Evolutionary conservation across 2,113 vertebrate species (phyloP).

Genomic region (Oplegnathus fasciatus): DNA sequence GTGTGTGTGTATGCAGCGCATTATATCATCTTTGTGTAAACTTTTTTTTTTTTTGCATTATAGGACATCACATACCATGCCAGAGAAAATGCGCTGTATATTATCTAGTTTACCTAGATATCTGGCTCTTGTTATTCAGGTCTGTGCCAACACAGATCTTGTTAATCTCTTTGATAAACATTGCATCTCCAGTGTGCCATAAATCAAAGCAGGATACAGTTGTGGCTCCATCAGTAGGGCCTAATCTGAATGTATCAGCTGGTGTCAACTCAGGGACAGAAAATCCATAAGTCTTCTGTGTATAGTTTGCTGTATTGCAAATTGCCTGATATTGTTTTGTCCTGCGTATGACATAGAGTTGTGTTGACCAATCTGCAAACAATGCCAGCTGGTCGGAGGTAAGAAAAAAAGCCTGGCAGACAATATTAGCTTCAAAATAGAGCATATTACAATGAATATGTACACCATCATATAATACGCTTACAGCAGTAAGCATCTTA

Average conservation of each 20-base stretch:
- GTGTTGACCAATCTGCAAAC: constrained; percentile 48
- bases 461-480: constrained; percentile 9
- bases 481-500: constrained; percentile 23
- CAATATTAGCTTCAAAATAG: constrained; percentile 33
- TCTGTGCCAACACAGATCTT: constrained; percentile 56
- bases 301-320: constrained; percentile 40
- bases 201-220: constrained; percentile 74
- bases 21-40: not conserved
- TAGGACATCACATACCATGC: constrained; percentile 27
- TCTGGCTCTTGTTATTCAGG: constrained; percentile 70
- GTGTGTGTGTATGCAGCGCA: not conserved
- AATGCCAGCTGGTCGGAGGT: constrained; percentile 29
- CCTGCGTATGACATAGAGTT: constrained; percentile 14
- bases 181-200: constrained; percentile 62
- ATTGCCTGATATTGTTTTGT: constrained; percentile 54
- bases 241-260: constrained; percentile 77
- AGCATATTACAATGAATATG: constrained; percentile 27
- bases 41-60: constrained; percentile 19
- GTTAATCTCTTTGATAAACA: constrained; percentile 81
- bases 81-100: constrained; percentile 19
- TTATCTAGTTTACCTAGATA: constrained; percentile 54
- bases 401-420: not conserved
- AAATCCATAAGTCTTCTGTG: constrained; percentile 71
- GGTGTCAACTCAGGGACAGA: constrained; percentile 61
- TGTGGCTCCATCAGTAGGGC: constrained; percentile 60